Evolutionary conservation across 1,140 invertebrate genomes (phyloP).

Genomic region (Philopotamus ludificatus): DNA sequence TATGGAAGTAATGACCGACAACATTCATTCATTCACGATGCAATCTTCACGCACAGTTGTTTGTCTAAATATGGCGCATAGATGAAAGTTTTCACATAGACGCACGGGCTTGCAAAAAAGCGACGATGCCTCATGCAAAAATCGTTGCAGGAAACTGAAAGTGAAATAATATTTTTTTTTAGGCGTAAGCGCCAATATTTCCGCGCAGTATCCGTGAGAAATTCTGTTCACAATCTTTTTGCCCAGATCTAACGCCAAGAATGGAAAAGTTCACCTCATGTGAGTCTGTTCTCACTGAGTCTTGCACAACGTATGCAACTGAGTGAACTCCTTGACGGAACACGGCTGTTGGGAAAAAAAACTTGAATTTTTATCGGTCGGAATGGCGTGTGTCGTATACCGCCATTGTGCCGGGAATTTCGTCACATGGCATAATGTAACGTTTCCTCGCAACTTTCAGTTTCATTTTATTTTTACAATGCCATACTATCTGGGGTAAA

Average conservation of each 20-base stretch:
- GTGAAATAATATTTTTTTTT: neutral
- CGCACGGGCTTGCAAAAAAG: neutral
- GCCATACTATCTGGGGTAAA: too few relatives aligned
- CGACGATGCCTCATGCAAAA: neutral
- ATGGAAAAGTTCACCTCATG: slow-evolving; percentile 21
- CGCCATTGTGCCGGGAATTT: slow-evolving; percentile 31
- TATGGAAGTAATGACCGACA: too few relatives aligned
- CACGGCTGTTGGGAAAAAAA: neutral
- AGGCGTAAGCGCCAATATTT: neutral
- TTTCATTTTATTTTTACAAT: slow-evolving; percentile 2
- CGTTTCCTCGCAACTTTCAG: slow-evolving; percentile 25
- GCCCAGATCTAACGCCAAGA: slow-evolving; percentile 24
- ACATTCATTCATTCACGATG: too few relatives aligned
- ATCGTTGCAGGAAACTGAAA: slow-evolving; percentile 7
- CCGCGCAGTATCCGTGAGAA: slow-evolving; percentile 35
- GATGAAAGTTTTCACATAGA: slow-evolving; percentile 7
- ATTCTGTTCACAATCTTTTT: slow-evolving; percentile 29
- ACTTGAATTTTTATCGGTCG: slow-evolving; percentile 2
- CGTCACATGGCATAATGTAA: slow-evolving; percentile 25
- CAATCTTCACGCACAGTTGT: neutral
- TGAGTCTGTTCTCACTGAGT: slow-evolving; percentile 3
- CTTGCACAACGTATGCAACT: slow-evolving; percentile 17
- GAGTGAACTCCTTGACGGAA: neutral
- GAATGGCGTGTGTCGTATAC: slow-evolving; percentile 17
- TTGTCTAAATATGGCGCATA: neutral